Evolutionary conservation across 2,113 vertebrate genomes (phyloP), one percentile per base, ranked within the genome.

Genomic region (Smithornis capensis): DNA sequence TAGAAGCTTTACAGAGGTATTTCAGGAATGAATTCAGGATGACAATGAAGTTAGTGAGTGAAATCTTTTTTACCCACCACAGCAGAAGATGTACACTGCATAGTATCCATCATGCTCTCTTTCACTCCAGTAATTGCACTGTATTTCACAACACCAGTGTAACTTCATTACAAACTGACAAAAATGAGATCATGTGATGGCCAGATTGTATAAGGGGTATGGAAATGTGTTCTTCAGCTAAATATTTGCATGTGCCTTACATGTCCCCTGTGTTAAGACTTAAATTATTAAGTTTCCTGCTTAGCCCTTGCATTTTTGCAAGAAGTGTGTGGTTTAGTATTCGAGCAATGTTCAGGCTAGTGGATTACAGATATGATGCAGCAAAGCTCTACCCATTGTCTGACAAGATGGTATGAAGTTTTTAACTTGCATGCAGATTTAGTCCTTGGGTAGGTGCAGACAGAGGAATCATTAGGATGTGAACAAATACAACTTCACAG

Each of bases 151-250:
- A 80, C 63, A 38, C 42, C 47, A 56, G 12, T 49, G 38, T 70
- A 92, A 79, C 60, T 90, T 91, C 62, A 77, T 91, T 77, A 69
- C 37, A 53, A 83, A 64, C 31, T 40, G 31, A 79, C 19, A 86
- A 64, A 87, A 78, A 62, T 19, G 7, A 82, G 47, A 74, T 83
- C 70, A 24, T 37, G 59, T 63, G 57, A 69, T 17, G 37, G 19
- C 50, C 40, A 52, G 11, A 53, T 52, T 81, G 47, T 12, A 45
- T 79, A 74, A 64, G 64, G 50, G 15, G 28, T 38, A 83, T 90
- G 76, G 44, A 96, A 95, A 77, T 92, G 44, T 82, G 35, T 35
- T 94, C 44, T 91, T 92, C 77, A 88, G 77, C 45, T 95, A 89
- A 92, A 87, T 88, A 83, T 86, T 88, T 92, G 38, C 78, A 82